Evolutionary conservation across 2,888 invertebrate species (phyloP), one percentile per base, ranked within the genome.

Genomic region (Phalera bucephala): DNA sequence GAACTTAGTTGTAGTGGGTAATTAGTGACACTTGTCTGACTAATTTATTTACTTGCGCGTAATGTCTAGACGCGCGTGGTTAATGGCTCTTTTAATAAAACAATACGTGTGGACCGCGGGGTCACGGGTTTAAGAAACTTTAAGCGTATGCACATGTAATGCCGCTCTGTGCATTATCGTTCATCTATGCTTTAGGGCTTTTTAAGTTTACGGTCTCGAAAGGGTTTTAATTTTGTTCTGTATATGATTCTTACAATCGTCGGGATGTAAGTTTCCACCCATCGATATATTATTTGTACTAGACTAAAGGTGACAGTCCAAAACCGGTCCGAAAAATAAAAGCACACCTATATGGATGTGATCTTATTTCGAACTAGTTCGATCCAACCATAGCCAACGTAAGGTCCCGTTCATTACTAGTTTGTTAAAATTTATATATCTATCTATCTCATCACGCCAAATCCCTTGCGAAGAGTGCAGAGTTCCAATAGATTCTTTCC

Each of bases 1-100:
- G 72, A 72, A 71, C 72, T 67, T 59, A 67, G 57, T 72, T 67
- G 65, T 69, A 69, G 61, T 67, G 54, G 56, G 64, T 79, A 78
- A 82, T 81, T 78, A 78, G 74, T 64, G 60, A 68, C 71, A 78
- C 64, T 75, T 72, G 69, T 68, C 65, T 45, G 64, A 68, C 71
- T 80, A 80, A 82, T 81, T 80, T 81, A 80, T 81, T 81, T 79
- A 76, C 74, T 71, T 73, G 69, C 64, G 65, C 69, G 66, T 80
- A 70, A 77, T 73, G 76, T 78, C 80, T 80, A 73, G 72, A 73
- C 77, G 49, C 52, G 69, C 63, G 60, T 72, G 68, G 67, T 63
- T 69, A 76, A 78, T 75, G 69, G 63, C 51, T 64, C 63, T 68
- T 71, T 74, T 72, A 70, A 70, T 74, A 69, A 67, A 76, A 78